Evolutionary conservation across 2,888 invertebrate species (phyloP), one percentile per base, ranked within the genome.

Genomic region (Smittia aterrima): DNA sequence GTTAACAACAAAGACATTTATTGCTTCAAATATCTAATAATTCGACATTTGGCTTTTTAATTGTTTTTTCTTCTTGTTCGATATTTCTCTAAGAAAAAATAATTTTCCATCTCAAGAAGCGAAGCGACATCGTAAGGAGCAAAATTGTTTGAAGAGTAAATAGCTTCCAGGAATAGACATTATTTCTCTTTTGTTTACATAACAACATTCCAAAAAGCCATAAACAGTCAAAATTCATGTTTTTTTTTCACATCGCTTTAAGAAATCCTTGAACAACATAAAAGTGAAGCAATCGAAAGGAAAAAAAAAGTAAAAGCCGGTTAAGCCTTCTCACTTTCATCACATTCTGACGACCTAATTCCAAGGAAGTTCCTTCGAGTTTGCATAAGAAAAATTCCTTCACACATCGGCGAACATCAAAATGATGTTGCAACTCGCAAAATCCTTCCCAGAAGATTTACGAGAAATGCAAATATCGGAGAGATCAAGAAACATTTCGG

Each of bases 141-240:
- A n/a, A 47, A 16, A 2, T 11, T 64, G 27, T 27, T 64, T 64
- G 27, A 64, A 24, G 1, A 64, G 25, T 25, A 64, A 64, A 64
- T 27, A 64, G 64, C 64, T 64, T 64, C 64, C 64, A 64, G 27
- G 64, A 64, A 64, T 64, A 6, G 25, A 64, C 64, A 27, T 27
- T 22, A 25, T 27, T n/a, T n/a, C 20, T 4, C 27, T n/a, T 27
- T 27, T 64, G 25, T 58, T 58, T 58, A 22, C n/a, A 7, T 22
- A 58, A 58, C 47, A 47, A 47, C 22, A 22, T 58, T 58, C n/a
- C 58, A 58, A 47, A n/a, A 16, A 22, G 20, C 22, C 13, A 58
- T 58, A 58, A 58, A 58, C 58, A 58, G 22, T 16, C 58, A 58
- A 58, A 22, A 58, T 58, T 58, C 58, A 58, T 18, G 4, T 58